Base-by-base conservation (phyloP, 2,113 vertebrate genomes). In the Aptenodytes forsteri region DNA sequence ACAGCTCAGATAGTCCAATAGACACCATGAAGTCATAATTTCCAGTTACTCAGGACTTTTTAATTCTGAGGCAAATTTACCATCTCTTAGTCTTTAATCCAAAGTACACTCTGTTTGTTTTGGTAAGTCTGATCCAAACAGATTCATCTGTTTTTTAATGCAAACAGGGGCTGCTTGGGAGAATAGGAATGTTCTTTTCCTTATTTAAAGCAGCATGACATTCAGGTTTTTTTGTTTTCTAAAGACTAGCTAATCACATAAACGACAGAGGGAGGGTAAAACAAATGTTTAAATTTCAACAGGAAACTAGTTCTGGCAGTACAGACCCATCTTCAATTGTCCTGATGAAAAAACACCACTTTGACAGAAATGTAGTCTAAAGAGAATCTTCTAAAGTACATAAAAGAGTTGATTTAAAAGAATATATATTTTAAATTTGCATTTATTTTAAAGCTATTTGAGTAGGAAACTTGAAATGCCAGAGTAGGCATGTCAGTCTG, bases 1-100 rank as follows among this genome's bases (percentile, higher is more conserved):
- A 73, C 71, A 90, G 95, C 36, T 69, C 85, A 69, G 66, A 80
- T 9, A 59, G 49, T 64, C 56, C 62, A 56, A 73, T 0, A 90
- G 85, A 88, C 83, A 93, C 46, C 50, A 83, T 62, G 67, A 92
- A 92, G 86, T 96, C 64, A 50, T n/a, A 29, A 95, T 92, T 95
- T 95, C 91, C 91, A 94, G 83, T 52, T 54, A 70, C n/a, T 71
- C 25, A 4, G 13, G 40, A 78, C 17, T 72, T 83, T 25, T 78
- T 70, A 73, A 89, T 73, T 77, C 76, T 0, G 0, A 92, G 42
- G 62, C 13, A 25, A 73, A 54, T 89, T 66, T 83, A 71, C 76
- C 58, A 77, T 58, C 64, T 46, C 27, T n/a, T 66, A 70, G 19
- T 77, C 94, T 90, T 89, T 46, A 73, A 96, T 87, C 86, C 89